A percentile compares a stretch with the other conserved stretches of the same genome.
Evolutionary conservation across 2,113 vertebrate genomes (phyloP).

Genomic region (Melanerpes aurifrons): DNA sequence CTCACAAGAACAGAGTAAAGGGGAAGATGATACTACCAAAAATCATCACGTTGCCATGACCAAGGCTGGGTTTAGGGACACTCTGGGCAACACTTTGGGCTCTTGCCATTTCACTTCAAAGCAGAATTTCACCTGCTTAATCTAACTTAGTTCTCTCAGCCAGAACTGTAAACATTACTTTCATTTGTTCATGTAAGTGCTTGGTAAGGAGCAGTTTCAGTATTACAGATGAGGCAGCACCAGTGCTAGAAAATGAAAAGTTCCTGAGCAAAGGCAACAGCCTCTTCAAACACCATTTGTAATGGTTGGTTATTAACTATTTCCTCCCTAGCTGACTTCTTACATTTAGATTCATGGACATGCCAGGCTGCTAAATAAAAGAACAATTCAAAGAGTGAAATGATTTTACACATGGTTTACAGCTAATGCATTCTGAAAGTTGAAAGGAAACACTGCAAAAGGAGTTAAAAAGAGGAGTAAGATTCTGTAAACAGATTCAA

Average conservation of each 20-base stretch:
- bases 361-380: constrained; percentile 2
- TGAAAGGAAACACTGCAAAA: constrained; percentile 21
- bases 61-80: background rate
- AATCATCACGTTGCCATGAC: background rate
- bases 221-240: constrained; percentile 66
- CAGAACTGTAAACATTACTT: background rate
- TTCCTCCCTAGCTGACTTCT: constrained; percentile 37
- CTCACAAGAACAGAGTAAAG: no score
- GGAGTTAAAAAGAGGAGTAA: constrained; percentile 37
- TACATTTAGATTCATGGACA: constrained; percentile 37
- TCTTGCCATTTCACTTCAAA: background rate
- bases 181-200: background rate
- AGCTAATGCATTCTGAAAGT: constrained; percentile 30
- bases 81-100: background rate
- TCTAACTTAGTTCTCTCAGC: background rate
- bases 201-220: constrained; percentile 42
- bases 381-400: constrained; percentile 16
- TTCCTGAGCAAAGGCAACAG: constrained; percentile 56
- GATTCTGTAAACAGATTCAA: constrained; percentile 23
- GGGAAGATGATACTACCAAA: background rate
- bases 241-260: constrained; percentile 58
- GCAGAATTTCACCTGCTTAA: background rate
- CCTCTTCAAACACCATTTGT: background rate
- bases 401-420: constrained; percentile 40
- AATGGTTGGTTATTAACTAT: constrained; percentile 58